Conservation (phyloP, 2,797 vertebrate genomes). For the Ataeniobius toweri region DNA sequence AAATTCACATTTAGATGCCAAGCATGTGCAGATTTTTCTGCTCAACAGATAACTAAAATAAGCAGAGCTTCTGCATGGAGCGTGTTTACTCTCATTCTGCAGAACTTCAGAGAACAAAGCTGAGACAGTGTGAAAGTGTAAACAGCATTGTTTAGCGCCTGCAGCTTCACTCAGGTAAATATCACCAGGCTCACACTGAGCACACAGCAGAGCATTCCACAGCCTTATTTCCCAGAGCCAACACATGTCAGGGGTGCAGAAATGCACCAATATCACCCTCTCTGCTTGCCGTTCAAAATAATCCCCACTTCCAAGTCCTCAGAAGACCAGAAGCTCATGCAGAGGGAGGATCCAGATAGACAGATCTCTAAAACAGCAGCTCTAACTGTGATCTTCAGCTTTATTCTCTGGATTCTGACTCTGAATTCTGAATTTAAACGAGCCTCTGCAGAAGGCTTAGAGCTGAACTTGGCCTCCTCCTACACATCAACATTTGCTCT, state of each 20-base stretch:
- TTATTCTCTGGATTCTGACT: not conserved
- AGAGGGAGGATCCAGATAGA: not conserved
- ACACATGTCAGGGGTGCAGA: not conserved
- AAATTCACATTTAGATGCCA: not conserved
- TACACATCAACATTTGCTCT: constrained; percentile 40
- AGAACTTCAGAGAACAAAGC: not conserved
- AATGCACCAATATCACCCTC: not conserved
- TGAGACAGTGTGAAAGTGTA: not conserved
- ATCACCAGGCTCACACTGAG: constrained; percentile 1
- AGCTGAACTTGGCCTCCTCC: constrained; percentile 34
- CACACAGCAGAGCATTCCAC: not conserved
- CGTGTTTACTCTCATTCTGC: not conserved
- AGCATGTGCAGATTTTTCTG: not conserved
- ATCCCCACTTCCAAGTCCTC: constrained; percentile 2
- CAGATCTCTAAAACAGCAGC: not conserved
- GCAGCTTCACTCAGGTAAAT: constrained; percentile 14
- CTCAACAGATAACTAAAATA: not conserved
- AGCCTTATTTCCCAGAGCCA: constrained; percentile 3
- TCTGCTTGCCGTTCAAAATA: not conserved
- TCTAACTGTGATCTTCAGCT: not conserved
- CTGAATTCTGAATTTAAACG: not conserved
- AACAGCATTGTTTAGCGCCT: not conserved
- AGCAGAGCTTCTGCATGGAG: constrained; percentile 1
- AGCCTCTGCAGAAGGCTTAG: constrained; percentile 5
- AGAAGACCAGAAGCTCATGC: constrained; percentile 1